A percentile compares a stretch with the other conserved stretches of the same genome.
phyloP scores from a whole-genome alignment of 2,113 vertebrate species.

The Melozone crissalis region DNA sequence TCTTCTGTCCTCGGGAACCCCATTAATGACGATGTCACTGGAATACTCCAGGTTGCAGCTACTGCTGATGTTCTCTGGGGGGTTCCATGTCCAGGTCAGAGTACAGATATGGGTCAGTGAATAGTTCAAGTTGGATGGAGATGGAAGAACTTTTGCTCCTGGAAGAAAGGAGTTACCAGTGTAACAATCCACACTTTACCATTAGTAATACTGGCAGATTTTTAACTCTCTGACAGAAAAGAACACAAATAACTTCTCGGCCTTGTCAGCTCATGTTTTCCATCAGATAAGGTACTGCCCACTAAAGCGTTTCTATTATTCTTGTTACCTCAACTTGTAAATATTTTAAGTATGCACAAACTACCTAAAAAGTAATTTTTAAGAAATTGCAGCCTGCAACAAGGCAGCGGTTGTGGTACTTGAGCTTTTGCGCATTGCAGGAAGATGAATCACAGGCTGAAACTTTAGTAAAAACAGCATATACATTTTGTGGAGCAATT shows the following conservation, averaged over 20 bases:
- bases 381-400: neutral
- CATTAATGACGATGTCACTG: neutral
- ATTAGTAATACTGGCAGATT: neutral
- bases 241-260: neutral
- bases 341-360: neutral
- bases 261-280: fast-evolving
- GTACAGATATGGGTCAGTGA: slow-evolving; percentile 15
- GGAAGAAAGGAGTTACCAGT: neutral
- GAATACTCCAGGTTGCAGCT: slow-evolving; percentile 28
- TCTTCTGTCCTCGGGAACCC: neutral
- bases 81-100: slow-evolving; percentile 39
- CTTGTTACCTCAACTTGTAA: neutral
- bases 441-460: neutral
- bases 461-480: neutral
- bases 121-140: slow-evolving; percentile 38
- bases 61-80: neutral
- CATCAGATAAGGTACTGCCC: neutral
- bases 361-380: neutral
- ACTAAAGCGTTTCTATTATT: neutral
- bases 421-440: fast-evolving
- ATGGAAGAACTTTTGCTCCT: neutral
- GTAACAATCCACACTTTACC: neutral
- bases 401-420: fast-evolving
- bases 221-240: neutral
- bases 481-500: neutral